Evolutionary conservation across 2,888 invertebrate species (phyloP), one percentile per base, ranked within the genome.

Genomic region (Drosophila pseudotalamancana): DNA sequence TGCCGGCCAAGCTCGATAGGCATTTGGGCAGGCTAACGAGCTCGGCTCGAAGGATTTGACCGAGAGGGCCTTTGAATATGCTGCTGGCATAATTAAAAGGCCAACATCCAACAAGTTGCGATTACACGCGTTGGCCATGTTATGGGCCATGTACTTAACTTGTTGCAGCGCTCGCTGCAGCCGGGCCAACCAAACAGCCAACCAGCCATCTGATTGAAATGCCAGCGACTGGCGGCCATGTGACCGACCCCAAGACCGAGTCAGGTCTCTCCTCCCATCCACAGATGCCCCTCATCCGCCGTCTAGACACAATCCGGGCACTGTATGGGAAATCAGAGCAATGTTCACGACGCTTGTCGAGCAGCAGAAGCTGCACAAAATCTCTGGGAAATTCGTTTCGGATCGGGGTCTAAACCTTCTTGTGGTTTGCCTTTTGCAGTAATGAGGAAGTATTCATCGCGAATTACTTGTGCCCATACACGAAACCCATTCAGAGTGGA

Each of bases 41-140:
- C 72, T 61, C 14, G 29, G 29, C 23, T 60, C 39, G 32, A 46
- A 49, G 62, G 35, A 50, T 57, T 53, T 69, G 75, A 69, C 72
- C 63, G 72, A 55, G 64, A 60, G 70, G 63, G 72, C 39, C 76
- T 76, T 73, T 76, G 76, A 73, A 73, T 73, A 73, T 75, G 76
- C 76, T 76, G 48, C 60, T 81, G 61, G 82, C 84, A 87, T 81
- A 81, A 81, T 81, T 81, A 81, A 80, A 73, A 73, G 80, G 71
- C 72, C 68, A 66, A 59, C 63, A 67, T 46, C 54, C 68, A 77
- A 71, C 76, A 79, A 76, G 80, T 79, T 79, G 77, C 84, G 77
- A 83, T 86, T 81, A 84, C 87, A 87, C 84, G 84, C 81, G 87
- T 71, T 65, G 84, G 60, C 70, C 87, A 86, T 81, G 81, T 81